A percentile compares a stretch with the other conserved stretches of the same genome.
phyloP scores from a whole-genome alignment of 2,797 vertebrate species.

The Lutra lutra region DNA sequence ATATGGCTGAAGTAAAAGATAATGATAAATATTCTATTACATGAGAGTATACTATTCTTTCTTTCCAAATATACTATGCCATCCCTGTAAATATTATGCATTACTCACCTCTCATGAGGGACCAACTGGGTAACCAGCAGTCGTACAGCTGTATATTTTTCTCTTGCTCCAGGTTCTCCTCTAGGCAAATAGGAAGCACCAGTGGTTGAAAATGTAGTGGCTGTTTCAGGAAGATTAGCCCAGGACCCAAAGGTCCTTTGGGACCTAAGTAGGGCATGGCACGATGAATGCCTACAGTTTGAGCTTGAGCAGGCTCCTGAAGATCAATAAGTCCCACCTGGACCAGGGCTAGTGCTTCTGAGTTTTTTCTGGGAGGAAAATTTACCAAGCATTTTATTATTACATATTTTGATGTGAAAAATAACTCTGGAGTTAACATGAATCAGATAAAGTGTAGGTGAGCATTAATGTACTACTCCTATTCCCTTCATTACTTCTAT shows the following conservation, averaged over 20 bases:
- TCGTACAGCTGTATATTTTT: slow-evolving; percentile 42
- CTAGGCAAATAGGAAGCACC: slow-evolving; percentile 51
- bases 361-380: slow-evolving; percentile 21
- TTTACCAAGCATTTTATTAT: neutral
- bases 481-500: neutral
- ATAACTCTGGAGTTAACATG: rapidly evolving
- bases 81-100: rapidly evolving
- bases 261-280: slow-evolving; percentile 14
- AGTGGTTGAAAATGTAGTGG: slow-evolving; percentile 41
- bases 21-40: neutral
- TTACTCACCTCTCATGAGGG: slow-evolving; percentile 55
- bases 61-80: neutral
- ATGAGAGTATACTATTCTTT: neutral
- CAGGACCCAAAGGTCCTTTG: slow-evolving; percentile 32
- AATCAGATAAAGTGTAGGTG: neutral
- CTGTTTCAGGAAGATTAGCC: slow-evolving; percentile 41
- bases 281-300: neutral
- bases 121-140: slow-evolving; percentile 61
- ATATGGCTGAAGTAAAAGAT: neutral
- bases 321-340: slow-evolving; percentile 44
- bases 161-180: slow-evolving; percentile 8
- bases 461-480: neutral
- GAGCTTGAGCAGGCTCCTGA: slow-evolving; percentile 6
- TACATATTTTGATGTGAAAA: neutral
- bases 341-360: slow-evolving; percentile 1